Base-by-base conservation (phyloP, 2,113 vertebrate genomes). In the Perognathus longimembris region DNA sequence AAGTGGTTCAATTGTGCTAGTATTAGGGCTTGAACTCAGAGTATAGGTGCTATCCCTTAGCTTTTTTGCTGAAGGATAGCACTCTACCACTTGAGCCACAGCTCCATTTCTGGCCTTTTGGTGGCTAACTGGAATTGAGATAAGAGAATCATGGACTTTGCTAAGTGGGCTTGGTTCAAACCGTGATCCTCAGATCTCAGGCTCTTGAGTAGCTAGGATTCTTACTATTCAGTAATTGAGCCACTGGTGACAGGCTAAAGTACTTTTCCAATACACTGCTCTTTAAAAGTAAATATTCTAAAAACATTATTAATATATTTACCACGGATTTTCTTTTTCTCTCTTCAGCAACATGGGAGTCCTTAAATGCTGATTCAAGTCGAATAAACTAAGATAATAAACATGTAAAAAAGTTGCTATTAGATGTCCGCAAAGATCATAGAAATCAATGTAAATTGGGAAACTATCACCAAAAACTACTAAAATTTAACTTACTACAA, bases 321-420 rank as follows among this genome's bases (percentile, higher is more conserved):
- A 97, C 98, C 94, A 96, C 2, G 91, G 97, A 45, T 95, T 96
- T 95, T 86, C 96, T 97, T 67, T 98, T 98, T 87, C 95, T 98
- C 2, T 98, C 97, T 67, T 98, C 96, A n/a, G 97, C 97, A 83
- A 97, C 97, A 90, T 95, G 97, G 0, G 98, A 97, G 79, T 98
- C 98, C 95, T 98, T 98, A 96, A 98, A 98, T 3, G 97, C 66
- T 12, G 97, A 97, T 69, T 98, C 98, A 67, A 96, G 96, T 67
- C 78, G 89, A 42, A 92, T 96, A 90, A 97, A 95, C 98, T 98
- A 89, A 73, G 96, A 96, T 73, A 15, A 96, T 1, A 95, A 96
- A 91, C 64, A 80, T 97, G 89, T 96, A 88, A 77, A 96, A 38
- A 38, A 97, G 11, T 74, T 76, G 69, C 21, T 89, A 91, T 70